Evolutionary conservation across 2,888 invertebrate genomes (phyloP).

Genomic region (Ganaspis brasiliensis): DNA sequence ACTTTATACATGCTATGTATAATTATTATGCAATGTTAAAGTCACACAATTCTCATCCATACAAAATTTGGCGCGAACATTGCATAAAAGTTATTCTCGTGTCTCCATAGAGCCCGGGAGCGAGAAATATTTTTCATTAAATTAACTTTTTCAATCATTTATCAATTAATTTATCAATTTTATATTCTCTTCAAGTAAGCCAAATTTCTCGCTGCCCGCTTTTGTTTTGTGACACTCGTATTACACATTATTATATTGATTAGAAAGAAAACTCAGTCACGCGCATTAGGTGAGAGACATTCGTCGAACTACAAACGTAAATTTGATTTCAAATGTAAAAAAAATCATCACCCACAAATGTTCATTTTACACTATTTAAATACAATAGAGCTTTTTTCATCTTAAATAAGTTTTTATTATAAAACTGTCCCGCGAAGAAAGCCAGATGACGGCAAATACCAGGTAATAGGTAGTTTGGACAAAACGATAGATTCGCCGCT

Average conservation of each 20-base stretch:
- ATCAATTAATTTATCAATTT: not conserved
- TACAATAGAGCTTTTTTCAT: slow-evolving; percentile 80
- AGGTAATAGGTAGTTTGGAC: slow-evolving; percentile 74
- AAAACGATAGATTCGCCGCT: slow-evolving; percentile 71
- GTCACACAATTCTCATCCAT: slow-evolving; percentile 77
- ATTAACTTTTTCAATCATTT: not conserved
- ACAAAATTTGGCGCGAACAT: slow-evolving; percentile 74
- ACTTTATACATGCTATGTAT: slow-evolving; percentile 81
- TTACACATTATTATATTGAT: slow-evolving; percentile 65
- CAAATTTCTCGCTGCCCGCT: slow-evolving; percentile 61
- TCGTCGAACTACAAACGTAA: slow-evolving; percentile 79
- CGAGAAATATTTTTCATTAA: slow-evolving; percentile 53
- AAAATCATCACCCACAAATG: slow-evolving; percentile 79
- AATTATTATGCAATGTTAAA: slow-evolving; percentile 80
- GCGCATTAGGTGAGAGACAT: slow-evolving; percentile 80
- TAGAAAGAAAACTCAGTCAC: slow-evolving; percentile 76
- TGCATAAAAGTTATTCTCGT: slow-evolving; percentile 64
- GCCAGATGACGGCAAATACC: slow-evolving; percentile 78
- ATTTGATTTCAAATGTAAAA: slow-evolving; percentile 79
- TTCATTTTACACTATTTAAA: slow-evolving; percentile 81
- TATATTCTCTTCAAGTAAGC: not conserved
- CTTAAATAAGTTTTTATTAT: slow-evolving; percentile 79
- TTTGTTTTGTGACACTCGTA: slow-evolving; percentile 66
- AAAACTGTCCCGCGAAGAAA: slow-evolving; percentile 78
- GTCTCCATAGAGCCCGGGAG: slow-evolving; percentile 60